These are phyloP conservation scores for Periophthalmodon schlosseri DNA, from an alignment of 2,113 vertebrate species.

Conservation along the genomic window DNA sequence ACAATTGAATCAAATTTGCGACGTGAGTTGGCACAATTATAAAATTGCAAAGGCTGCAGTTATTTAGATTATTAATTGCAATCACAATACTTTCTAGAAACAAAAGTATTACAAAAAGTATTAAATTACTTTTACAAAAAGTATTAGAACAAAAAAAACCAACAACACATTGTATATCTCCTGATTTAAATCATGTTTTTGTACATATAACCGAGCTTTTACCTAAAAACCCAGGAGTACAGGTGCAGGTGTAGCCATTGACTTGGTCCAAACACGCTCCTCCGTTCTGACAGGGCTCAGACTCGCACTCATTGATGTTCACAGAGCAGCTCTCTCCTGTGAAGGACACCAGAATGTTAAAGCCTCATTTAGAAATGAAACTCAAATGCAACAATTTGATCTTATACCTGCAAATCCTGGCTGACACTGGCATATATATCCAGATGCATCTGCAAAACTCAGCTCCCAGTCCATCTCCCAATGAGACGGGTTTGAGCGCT, in stretches of 20 bases:
- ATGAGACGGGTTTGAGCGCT: constrained; percentile 82
- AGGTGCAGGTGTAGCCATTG: constrained; percentile 82
- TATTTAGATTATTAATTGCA: too few species aligned
- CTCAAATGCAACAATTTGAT: not conserved
- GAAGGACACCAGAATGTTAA: not conserved
- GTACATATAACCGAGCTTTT: not conserved
- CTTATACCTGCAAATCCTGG: constrained; percentile 78
- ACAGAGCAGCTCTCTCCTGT: constrained; percentile 86
- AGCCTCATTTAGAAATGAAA: not conserved
- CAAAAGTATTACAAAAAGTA: too few species aligned
- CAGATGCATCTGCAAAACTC: constrained; percentile 79
- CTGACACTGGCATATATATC: constrained; percentile 87
- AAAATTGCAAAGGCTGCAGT: too few species aligned
- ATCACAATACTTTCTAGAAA: too few species aligned
- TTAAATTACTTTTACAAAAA: too few species aligned
- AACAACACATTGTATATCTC: too few species aligned
- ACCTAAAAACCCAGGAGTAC: constrained; percentile 85
- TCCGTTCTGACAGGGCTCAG: constrained; percentile 83
- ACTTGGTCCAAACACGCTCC: constrained; percentile 82
- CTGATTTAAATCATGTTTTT: not conserved
- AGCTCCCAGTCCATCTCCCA: constrained; percentile 80
- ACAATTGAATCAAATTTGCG: too few species aligned
- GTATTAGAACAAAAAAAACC: too few species aligned
- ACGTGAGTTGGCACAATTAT: too few species aligned
- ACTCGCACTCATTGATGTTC: constrained; percentile 86